These are phyloP conservation scores for Lithobates sylvaticus DNA, from an alignment of 2,797 vertebrate genomes.

Conservation along the genomic window DNA sequence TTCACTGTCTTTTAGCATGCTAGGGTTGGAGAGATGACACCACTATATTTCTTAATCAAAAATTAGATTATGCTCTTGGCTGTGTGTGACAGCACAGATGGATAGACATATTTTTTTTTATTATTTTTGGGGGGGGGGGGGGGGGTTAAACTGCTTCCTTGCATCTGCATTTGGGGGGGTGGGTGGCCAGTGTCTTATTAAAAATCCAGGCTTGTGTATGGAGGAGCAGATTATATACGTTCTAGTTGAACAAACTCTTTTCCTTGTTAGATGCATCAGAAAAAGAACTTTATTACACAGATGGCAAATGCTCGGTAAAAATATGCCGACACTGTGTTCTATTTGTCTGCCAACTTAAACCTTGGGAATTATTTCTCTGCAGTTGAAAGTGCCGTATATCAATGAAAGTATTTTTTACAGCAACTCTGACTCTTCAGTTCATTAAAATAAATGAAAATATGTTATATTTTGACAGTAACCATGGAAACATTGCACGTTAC, in stretches of 20 bases:
- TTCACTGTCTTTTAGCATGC: no score
- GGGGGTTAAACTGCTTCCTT: no score
- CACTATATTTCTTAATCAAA: no score
- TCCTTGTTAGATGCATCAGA: not conserved
- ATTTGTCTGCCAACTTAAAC: constrained; percentile 36
- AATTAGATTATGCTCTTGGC: no score
- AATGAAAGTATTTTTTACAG: not conserved
- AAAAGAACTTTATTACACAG: constrained; percentile 5
- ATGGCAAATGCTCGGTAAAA: not conserved
- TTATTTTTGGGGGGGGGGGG: no score
- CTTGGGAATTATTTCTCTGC: constrained; percentile 8
- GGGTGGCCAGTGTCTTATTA: no score
- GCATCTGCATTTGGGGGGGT: no score
- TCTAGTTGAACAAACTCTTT: not conserved
- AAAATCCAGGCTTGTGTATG: no score
- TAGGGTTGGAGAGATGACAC: no score
- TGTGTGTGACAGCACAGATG: no score
- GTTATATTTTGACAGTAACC: constrained; percentile 60
- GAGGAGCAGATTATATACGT: not conserved
- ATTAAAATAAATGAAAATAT: constrained; percentile 54
- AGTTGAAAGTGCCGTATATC: not conserved
- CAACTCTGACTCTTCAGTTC: constrained; percentile 21
- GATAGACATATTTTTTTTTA: no score
- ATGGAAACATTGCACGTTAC: constrained; percentile 40
- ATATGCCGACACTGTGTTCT: not conserved